Evolutionary conservation across 2,888 invertebrate genomes (phyloP).

Genomic region (Tenthredo scrophulariae): DNA sequence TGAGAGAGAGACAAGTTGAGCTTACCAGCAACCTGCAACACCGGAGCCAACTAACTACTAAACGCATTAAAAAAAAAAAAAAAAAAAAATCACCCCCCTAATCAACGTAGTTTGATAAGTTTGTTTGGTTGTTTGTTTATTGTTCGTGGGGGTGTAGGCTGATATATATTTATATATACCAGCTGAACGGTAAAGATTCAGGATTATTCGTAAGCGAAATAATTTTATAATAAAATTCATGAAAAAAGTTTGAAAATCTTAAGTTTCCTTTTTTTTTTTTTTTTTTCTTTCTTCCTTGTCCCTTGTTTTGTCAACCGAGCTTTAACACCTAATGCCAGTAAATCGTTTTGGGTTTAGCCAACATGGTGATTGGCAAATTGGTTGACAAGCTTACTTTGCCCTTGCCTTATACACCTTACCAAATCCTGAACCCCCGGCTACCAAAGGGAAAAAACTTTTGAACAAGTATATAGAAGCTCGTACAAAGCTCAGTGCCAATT

Average conservation of each 20-base stretch:
- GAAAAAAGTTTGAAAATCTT: background rate
- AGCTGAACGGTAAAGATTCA: background rate
- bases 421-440: background rate
- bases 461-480: slow-evolving; percentile 9
- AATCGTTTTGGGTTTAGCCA: slow-evolving; percentile 9
- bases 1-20: background rate
- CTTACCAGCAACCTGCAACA: background rate
- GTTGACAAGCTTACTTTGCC: slow-evolving; percentile 6
- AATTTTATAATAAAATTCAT: background rate
- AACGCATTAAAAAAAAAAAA: background rate
- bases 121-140: background rate
- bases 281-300: background rate
- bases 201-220: background rate
- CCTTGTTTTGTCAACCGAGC: background rate
- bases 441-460: background rate
- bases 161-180: background rate
- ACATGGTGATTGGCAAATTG: slow-evolving; percentile 23
- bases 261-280: background rate
- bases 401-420: background rate
- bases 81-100: background rate
- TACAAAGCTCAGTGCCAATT: slow-evolving; percentile 12
- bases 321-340: background rate
- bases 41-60: background rate
- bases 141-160: background rate
- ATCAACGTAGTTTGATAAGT: slow-evolving; percentile 1